Evolutionary conservation across 1,140 invertebrate genomes (phyloP).

Genomic region (Colletes latitarsis): DNA sequence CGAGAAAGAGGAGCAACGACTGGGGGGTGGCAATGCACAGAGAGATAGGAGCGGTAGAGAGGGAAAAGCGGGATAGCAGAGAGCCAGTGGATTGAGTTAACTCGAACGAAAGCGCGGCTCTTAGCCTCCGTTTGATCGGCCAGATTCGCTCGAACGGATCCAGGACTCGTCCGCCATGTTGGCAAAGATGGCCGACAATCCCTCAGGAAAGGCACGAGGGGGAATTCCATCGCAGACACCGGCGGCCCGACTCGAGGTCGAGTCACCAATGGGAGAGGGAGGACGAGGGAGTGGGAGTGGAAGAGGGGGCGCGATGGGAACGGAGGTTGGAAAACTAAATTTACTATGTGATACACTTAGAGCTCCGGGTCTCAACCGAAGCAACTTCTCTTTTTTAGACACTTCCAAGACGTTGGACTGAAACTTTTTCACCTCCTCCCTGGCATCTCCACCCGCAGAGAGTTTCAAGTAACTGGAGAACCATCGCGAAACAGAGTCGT

Average conservation of each 20-base stretch:
- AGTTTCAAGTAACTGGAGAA: slow-evolving; percentile 65
- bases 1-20: slow-evolving; percentile 9
- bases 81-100: slow-evolving; percentile 78
- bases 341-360: slow-evolving; percentile 81
- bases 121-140: slow-evolving; percentile 81
- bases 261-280: neutral
- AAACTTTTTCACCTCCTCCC: slow-evolving; percentile 67
- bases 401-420: slow-evolving; percentile 77
- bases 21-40: slow-evolving; percentile 1
- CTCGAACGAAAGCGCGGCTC: slow-evolving; percentile 78
- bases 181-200: slow-evolving; percentile 66
- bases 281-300: neutral
- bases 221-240: slow-evolving; percentile 30
- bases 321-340: slow-evolving; percentile 77
- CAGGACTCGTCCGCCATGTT: slow-evolving; percentile 68
- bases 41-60: slow-evolving; percentile 15
- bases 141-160: slow-evolving; percentile 80
- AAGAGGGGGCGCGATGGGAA: slow-evolving; percentile 39
- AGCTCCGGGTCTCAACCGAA: slow-evolving; percentile 60
- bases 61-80: slow-evolving; percentile 53
- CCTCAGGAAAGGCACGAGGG: slow-evolving; percentile 44
- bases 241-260: slow-evolving; percentile 26
- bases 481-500: slow-evolving; percentile 51
- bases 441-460: neutral
- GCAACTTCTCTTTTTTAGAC: slow-evolving; percentile 75